A percentile compares a stretch with the other conserved stretches of the same genome.
phyloP scores from a whole-genome alignment of 2,888 invertebrate genomes.

The Pristionchus arcanus region DNA sequence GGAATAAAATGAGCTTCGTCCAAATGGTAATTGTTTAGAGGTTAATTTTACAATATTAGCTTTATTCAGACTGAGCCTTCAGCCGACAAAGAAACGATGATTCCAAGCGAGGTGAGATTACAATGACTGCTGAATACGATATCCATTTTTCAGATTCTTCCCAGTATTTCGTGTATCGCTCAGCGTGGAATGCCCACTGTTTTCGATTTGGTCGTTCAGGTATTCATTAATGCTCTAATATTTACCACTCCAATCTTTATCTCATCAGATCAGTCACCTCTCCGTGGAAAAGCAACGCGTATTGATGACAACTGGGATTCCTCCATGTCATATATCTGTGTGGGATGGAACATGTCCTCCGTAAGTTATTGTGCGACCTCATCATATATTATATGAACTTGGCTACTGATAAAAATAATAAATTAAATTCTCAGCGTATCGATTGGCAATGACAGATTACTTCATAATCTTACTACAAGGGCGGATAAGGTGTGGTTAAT shows the following conservation, averaged over 20 bases:
- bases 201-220: slow-evolving; percentile 18
- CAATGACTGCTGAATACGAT: background rate
- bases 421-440: background rate
- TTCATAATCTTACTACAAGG: background rate
- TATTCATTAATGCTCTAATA: background rate
- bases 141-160: background rate
- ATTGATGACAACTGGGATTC: background rate
- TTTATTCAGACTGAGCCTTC: background rate
- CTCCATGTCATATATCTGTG: background rate
- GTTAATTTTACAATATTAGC: background rate
- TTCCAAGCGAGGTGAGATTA: slow-evolving; percentile 8
- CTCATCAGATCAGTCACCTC: background rate
- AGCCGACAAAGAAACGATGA: background rate
- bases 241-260: background rate
- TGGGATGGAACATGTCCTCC: background rate
- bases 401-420: too few relatives aligned
- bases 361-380: background rate
- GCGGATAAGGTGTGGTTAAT: background rate
- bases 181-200: background rate
- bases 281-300: background rate
- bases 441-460: background rate
- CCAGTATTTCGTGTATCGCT: background rate
- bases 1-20: background rate
- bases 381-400: too few relatives aligned
- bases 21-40: background rate